Evolutionary conservation across 1,140 invertebrate species (phyloP).

Genomic region (Cheumatopsyche charites): DNA sequence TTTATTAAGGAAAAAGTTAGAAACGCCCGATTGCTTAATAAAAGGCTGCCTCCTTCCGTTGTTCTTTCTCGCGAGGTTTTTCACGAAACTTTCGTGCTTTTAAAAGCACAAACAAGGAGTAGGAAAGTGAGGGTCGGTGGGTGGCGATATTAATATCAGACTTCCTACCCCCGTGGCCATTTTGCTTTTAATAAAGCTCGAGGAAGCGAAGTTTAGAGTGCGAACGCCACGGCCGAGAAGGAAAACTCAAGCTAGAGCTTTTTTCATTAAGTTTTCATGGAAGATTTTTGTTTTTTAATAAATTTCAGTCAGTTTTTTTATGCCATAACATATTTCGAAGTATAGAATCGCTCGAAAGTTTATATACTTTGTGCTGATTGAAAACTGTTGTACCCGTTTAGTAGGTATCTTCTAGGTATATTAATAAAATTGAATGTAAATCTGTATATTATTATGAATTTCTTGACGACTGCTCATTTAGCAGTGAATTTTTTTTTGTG

Average conservation of each 20-base stretch:
- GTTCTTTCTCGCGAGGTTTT: neutral
- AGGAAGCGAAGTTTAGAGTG: constrained; percentile 41
- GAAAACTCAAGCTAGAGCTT: neutral
- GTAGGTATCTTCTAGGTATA: too few relatives aligned
- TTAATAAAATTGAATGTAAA: too few relatives aligned
- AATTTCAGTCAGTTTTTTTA: neutral
- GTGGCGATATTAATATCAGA: constrained; percentile 47
- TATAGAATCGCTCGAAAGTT: too few relatives aligned
- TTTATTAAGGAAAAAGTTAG: too few relatives aligned
- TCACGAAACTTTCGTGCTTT: constrained; percentile 27
- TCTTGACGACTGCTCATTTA: too few relatives aligned
- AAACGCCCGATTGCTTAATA: too few relatives aligned
- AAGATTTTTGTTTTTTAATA: neutral
- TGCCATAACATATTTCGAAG: too few relatives aligned
- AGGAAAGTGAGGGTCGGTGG: constrained; percentile 36
- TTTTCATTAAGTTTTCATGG: neutral
- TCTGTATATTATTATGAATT: too few relatives aligned
- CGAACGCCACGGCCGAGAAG: constrained; percentile 26
- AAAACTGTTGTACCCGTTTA: too few relatives aligned
- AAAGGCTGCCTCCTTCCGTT: too few relatives aligned
- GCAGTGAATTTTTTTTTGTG: too few relatives aligned
- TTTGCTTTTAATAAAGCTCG: constrained; percentile 48
- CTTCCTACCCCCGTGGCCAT: constrained; percentile 43
- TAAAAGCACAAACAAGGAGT: constrained; percentile 36
- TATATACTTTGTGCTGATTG: too few relatives aligned